These are phyloP conservation scores for Periophthalmodon schlosseri DNA, from an alignment of 2,113 vertebrate genomes.

Conservation along the genomic window DNA sequence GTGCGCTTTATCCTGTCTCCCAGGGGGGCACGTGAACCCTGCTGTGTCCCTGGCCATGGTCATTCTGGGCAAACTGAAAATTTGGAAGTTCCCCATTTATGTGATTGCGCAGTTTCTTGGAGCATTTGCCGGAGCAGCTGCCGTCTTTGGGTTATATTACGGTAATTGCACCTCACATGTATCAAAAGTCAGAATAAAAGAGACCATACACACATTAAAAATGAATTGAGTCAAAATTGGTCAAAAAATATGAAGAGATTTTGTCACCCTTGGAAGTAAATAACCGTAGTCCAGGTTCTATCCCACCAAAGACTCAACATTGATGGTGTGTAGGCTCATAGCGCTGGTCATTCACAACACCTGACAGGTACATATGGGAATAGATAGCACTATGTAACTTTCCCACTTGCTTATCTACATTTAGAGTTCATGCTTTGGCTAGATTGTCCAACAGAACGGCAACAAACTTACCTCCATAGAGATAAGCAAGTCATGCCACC, in stretches of 20 bases:
- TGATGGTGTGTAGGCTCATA: too few species aligned
- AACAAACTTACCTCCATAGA: too few species aligned
- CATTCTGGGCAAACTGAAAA: slow-evolving; percentile 87
- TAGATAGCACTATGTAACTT: background rate
- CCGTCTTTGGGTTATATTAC: slow-evolving; percentile 91
- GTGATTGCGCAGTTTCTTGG: slow-evolving; percentile 90
- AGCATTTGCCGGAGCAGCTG: slow-evolving; percentile 87
- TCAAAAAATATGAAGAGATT: background rate
- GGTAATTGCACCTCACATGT: slow-evolving; percentile 73
- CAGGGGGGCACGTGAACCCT: slow-evolving; percentile 93
- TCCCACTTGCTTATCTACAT: too few species aligned
- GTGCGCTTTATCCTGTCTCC: slow-evolving; percentile 46
- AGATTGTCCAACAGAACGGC: background rate
- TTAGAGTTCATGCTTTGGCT: background rate
- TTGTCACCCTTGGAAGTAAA: background rate
- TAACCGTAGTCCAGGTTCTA: background rate
- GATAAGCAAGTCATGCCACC: too few species aligned
- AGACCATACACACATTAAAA: background rate
- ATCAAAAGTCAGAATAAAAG: background rate
- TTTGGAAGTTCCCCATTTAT: slow-evolving; percentile 91
- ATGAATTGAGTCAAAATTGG: background rate
- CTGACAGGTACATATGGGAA: too few species aligned
- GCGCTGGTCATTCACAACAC: too few species aligned
- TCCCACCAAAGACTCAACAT: too few species aligned
- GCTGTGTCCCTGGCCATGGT: slow-evolving; percentile 94